phyloP scores from a whole-genome alignment of 64 coral and sea anemone species.

The Pachyseris speciosa region DNA sequence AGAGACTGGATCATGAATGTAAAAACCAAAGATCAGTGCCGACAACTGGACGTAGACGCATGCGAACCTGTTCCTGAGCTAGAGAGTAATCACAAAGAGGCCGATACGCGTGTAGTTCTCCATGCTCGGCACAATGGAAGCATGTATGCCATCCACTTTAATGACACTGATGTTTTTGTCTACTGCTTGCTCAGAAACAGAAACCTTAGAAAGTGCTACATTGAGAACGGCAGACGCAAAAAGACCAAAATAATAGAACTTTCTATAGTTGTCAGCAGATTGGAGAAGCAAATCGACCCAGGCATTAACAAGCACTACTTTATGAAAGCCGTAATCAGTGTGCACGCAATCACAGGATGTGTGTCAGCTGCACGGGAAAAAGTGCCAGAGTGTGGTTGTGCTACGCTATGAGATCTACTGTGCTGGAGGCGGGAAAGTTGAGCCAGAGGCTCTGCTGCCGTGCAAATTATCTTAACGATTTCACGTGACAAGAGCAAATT shows the following conservation, averaged over 20 bases:
- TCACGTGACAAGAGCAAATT: slow-evolving; percentile 61
- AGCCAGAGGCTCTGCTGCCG: slow-evolving; percentile 61
- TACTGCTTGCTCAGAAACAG: slow-evolving; percentile 58
- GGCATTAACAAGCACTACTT: slow-evolving; percentile 10
- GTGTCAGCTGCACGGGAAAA: slow-evolving; percentile 65
- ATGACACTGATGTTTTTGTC: slow-evolving; percentile 75
- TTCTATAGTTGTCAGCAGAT: slow-evolving; percentile 10
- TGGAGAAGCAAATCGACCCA: not conserved
- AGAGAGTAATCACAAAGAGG: slow-evolving; percentile 76
- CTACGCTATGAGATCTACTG: slow-evolving; percentile 69
- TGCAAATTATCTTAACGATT: slow-evolving; percentile 61
- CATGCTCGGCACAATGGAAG: slow-evolving; percentile 68
- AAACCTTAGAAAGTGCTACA: slow-evolving; percentile 58
- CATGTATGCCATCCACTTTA: slow-evolving; percentile 72
- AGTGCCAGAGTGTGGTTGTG: slow-evolving; percentile 62
- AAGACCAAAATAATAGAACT: slow-evolving; percentile 70
- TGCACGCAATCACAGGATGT: slow-evolving; percentile 59
- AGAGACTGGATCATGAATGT: slow-evolving; percentile 40
- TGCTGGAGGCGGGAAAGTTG: slow-evolving; percentile 49
- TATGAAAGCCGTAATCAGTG: slow-evolving; percentile 23
- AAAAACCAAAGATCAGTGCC: slow-evolving; percentile 56
- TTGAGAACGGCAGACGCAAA: slow-evolving; percentile 26
- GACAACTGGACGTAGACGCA: not conserved
- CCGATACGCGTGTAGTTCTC: slow-evolving; percentile 70
- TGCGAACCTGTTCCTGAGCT: slow-evolving; percentile 65